Evolutionary conservation across 1,140 invertebrate species (phyloP).

Genomic region (Drosophila quadrilineata): DNA sequence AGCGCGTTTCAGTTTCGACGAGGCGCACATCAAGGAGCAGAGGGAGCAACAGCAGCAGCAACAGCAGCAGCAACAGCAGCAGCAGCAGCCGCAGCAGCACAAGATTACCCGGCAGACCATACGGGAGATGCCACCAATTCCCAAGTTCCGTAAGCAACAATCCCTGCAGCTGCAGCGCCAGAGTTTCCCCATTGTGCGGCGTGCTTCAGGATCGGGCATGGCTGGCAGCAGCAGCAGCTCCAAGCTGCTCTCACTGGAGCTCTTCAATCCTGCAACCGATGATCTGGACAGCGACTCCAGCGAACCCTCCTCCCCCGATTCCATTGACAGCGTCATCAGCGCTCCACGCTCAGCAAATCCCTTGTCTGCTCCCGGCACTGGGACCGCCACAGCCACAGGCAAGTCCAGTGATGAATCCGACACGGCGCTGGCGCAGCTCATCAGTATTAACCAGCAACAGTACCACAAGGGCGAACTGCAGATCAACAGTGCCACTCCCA

Average conservation of each 20-base stretch:
- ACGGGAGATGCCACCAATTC: constrained; percentile 84
- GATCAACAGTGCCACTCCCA: constrained; percentile 48
- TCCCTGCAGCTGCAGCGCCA: constrained; percentile 78
- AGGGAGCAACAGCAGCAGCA: constrained; percentile 42
- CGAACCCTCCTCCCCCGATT: constrained; percentile 92
- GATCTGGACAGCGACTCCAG: constrained; percentile 94
- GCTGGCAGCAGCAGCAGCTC: constrained; percentile 81
- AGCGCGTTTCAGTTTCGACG: constrained; percentile 69
- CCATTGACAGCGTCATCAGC: constrained; percentile 91
- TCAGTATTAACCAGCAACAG: constrained; percentile 43
- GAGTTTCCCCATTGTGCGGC: constrained; percentile 84
- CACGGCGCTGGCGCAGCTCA: constrained; percentile 41
- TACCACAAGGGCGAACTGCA: constrained; percentile 61
- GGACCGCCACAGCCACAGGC: constrained; percentile 12
- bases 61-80: constrained; percentile 8
- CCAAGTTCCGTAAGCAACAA: constrained; percentile 84
- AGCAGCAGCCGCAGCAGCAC: constrained; percentile 36
- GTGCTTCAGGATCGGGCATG: constrained; percentile 77
- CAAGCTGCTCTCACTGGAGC: constrained; percentile 89
- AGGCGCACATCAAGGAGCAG: constrained; percentile 72
- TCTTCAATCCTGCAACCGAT: constrained; percentile 95
- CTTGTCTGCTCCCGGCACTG: constrained; percentile 17
- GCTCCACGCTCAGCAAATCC: constrained; percentile 75
- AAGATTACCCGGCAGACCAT: constrained; percentile 84
- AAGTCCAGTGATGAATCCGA: constrained; percentile 40